Base-by-base conservation (phyloP, 2,113 vertebrate genomes). In the Rhagologus leucostigma region DNA sequence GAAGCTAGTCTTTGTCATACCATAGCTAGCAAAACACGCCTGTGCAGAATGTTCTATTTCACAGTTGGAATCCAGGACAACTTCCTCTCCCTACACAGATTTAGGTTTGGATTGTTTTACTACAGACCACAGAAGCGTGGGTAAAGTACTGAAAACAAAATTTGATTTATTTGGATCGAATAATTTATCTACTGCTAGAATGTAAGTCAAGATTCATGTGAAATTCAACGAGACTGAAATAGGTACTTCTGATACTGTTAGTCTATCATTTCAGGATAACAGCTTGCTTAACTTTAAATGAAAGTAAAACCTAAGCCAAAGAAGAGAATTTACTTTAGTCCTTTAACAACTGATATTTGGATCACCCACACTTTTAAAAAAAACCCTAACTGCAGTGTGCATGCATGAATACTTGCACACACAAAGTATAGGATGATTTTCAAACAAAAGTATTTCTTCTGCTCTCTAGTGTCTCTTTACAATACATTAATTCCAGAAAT, bases 401-500 rank as follows among this genome's bases (percentile, higher is more conserved):
- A 0, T 24, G 35, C 35, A 32, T 13, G 26, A 57, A 35, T 22
- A 55, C 30, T 87, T 16, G 1, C 65, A 76, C 16, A 49, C 37
- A 29, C 13, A 19, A 63, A 70, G 11, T 30, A 71, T 1, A 86
- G 17, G 23, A 52, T 59, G 22, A 62, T 74, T 94, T 94, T 90
- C 71, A 78, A 92, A 90, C n/a, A 63, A 80, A 83, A 84, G 68
- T 52, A 75, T 81, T 95, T 95, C 21, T 73, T 85, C 44, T 78
- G 44, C 68, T 95, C 76, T 64, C 83, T 42, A 20, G 39, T 22
- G 68, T 89, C 79, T 32, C 64, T 89, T 96, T 88, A 74, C 22
- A 67, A 60, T 19, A 75, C 26, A 88, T 67, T 84, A 22, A 84
- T 84, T 93, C 83, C 90, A 95, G 49, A 95, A 95, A 52, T 39